A percentile compares a stretch with the other conserved stretches of the same genome.
Evolutionary conservation across 2,113 vertebrate genomes (phyloP).

Genomic region (Sclerurus mexicanus): DNA sequence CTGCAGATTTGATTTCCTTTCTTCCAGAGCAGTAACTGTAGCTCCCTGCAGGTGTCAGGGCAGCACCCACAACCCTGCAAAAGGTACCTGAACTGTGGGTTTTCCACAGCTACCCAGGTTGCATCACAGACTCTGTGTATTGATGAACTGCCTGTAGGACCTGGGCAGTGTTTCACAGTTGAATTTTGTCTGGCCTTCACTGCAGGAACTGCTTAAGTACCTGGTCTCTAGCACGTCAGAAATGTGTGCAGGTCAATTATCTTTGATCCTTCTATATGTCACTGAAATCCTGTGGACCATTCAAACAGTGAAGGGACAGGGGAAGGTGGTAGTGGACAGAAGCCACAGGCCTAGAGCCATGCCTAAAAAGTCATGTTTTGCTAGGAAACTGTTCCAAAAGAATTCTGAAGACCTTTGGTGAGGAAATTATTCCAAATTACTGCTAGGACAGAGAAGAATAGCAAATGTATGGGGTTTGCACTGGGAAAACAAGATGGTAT

Average conservation of each 20-base stretch:
- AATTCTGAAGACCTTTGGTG: not conserved
- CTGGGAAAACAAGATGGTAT: not conserved
- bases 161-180: not conserved
- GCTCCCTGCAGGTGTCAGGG: not conserved
- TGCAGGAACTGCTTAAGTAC: not conserved
- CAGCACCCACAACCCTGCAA: not conserved
- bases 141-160: not conserved
- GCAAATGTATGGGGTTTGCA: not conserved
- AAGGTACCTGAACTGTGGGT: not conserved
- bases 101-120: not conserved
- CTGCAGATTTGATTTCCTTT: not conserved
- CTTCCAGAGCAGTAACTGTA: not conserved
- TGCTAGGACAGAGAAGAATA: not conserved
- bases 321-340: not conserved
- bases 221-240: not conserved
- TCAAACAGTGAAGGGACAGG: not conserved
- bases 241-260: not conserved
- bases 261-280: not conserved
- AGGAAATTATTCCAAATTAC: not conserved
- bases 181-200: not conserved
- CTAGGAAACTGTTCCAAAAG: not conserved
- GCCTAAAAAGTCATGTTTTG: not conserved
- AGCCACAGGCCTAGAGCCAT: not conserved
- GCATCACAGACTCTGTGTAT: no score
- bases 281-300: fast-evolving